phyloP scores from a whole-genome alignment of 2,888 invertebrate genomes.

The Cerceris ruficornis region DNA sequence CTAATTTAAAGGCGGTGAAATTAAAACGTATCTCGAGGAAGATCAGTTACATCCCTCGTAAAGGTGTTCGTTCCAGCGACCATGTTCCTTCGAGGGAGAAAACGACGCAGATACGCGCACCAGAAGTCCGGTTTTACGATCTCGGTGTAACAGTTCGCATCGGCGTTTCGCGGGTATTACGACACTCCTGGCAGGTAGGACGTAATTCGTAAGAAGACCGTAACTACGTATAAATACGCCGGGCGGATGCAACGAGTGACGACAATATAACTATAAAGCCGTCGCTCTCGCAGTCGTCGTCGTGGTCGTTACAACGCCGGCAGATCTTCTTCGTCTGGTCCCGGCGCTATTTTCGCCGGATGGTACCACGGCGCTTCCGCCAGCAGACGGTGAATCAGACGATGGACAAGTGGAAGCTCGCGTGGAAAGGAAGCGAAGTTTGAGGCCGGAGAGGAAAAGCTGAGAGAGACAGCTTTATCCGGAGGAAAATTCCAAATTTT shows the following conservation, averaged over 20 bases:
- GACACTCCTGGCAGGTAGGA: not conserved
- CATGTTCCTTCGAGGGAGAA: too few relatives aligned
- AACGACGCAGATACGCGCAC: too few relatives aligned
- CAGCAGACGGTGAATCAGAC: conserved; percentile 45
- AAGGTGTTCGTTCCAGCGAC: too few relatives aligned
- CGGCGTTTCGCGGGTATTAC: too few relatives aligned
- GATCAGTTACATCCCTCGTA: too few relatives aligned
- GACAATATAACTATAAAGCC: conserved; percentile 63
- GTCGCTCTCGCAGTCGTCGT: conserved; percentile 36
- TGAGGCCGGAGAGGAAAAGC: too few relatives aligned
- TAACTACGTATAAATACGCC: not conserved
- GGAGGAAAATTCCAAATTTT: too few relatives aligned
- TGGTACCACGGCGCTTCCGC: conserved; percentile 38
- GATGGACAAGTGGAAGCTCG: conserved; percentile 47
- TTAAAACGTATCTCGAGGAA: too few relatives aligned
- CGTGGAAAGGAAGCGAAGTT: conserved; percentile 3
- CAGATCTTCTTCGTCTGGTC: conserved; percentile 58
- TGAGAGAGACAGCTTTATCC: too few relatives aligned
- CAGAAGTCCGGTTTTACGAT: too few relatives aligned
- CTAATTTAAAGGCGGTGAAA: too few relatives aligned
- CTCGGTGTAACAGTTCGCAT: too few relatives aligned
- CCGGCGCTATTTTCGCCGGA: conserved; percentile 58
- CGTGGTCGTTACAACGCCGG: conserved; percentile 16
- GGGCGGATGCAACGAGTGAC: conserved; percentile 45
- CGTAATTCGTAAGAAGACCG: conserved; percentile 17